These are phyloP conservation scores for Hirtodrosophila confusa DNA, from an alignment of 2,888 invertebrate genomes.

Conservation along the genomic window DNA sequence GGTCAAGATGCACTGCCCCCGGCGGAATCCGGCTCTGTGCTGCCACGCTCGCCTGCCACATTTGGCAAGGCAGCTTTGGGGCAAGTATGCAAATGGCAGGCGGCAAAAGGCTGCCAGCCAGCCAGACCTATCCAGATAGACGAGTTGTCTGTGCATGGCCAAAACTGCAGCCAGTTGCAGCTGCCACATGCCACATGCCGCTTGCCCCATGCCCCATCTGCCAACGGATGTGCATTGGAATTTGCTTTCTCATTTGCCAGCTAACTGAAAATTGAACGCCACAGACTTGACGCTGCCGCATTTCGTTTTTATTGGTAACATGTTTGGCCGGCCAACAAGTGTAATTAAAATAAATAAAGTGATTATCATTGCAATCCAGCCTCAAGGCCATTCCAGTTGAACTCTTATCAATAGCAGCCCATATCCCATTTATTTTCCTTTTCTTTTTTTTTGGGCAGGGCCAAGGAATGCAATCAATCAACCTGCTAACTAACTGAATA, in stretches of 20 bases:
- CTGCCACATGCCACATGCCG: slow-evolving; percentile 5
- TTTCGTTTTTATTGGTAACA: slow-evolving; percentile 79
- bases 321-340: slow-evolving; percentile 56
- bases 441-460: too few species aligned
- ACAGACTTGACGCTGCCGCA: slow-evolving; percentile 32
- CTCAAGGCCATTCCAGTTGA: slow-evolving; percentile 35
- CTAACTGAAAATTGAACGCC: slow-evolving; percentile 1
- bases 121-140: slow-evolving; percentile 26
- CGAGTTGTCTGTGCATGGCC: slow-evolving; percentile 12
- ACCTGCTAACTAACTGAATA: slow-evolving; percentile 11
- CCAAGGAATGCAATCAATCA: slow-evolving; percentile 1
- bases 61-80: slow-evolving; percentile 58
- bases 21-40: slow-evolving; percentile 35
- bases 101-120: too few species aligned
- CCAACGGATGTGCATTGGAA: slow-evolving; percentile 50
- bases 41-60: slow-evolving; percentile 28
- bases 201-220: not conserved
- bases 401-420: too few species aligned
- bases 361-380: slow-evolving; percentile 17
- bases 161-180: slow-evolving; percentile 5
- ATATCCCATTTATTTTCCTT: too few species aligned
- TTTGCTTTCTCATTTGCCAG: slow-evolving; percentile 69
- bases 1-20: slow-evolving; percentile 12
- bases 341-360: slow-evolving; percentile 44
- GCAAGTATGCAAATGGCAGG: slow-evolving; percentile 72